Percentiles rank a stretch among this genome's conserved stretches.
Evolutionary conservation across 2,113 vertebrate genomes (phyloP).

Genomic region (Atractosteus spatula): DNA sequence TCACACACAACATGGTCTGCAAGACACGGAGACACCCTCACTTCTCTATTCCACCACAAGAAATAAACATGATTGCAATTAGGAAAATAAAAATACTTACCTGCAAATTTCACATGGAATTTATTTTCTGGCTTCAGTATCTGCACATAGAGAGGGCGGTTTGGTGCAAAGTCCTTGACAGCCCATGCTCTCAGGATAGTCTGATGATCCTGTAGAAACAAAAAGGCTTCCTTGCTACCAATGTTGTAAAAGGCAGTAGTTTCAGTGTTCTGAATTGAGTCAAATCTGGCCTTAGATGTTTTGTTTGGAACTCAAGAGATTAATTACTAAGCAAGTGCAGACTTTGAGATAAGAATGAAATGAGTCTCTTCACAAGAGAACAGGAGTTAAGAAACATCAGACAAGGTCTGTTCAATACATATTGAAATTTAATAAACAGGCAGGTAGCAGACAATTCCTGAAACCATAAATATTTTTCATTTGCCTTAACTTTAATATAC

Average conservation of each 20-base stretch:
- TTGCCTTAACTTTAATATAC: too few species aligned
- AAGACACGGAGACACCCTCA: slow-evolving; percentile 22
- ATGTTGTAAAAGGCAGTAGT: too few species aligned
- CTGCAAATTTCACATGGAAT: slow-evolving; percentile 98
- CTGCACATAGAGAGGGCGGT: slow-evolving; percentile 92
- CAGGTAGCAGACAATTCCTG: too few species aligned
- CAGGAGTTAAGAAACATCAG: too few species aligned
- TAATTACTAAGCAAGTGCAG: not conserved
- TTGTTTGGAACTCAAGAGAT: not conserved
- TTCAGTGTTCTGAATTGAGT: too few species aligned
- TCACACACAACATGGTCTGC: slow-evolving; percentile 97
- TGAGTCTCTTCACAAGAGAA: too few species aligned
- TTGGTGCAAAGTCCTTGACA: slow-evolving; percentile 96
- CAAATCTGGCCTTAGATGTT: not conserved
- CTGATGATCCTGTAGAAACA: slow-evolving; percentile 83
- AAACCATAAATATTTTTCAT: too few species aligned
- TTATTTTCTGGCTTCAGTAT: slow-evolving; percentile 97
- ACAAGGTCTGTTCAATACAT: too few species aligned
- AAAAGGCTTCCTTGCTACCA: not conserved
- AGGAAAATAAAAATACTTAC: slow-evolving; percentile 54
- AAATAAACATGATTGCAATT: not conserved
- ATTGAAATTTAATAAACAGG: too few species aligned
- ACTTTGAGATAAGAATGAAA: not conserved
- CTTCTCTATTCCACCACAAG: not conserved
- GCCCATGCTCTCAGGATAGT: slow-evolving; percentile 96